phyloP scores from a whole-genome alignment of 2,113 vertebrate species.

The Uropsilus gracilis region DNA sequence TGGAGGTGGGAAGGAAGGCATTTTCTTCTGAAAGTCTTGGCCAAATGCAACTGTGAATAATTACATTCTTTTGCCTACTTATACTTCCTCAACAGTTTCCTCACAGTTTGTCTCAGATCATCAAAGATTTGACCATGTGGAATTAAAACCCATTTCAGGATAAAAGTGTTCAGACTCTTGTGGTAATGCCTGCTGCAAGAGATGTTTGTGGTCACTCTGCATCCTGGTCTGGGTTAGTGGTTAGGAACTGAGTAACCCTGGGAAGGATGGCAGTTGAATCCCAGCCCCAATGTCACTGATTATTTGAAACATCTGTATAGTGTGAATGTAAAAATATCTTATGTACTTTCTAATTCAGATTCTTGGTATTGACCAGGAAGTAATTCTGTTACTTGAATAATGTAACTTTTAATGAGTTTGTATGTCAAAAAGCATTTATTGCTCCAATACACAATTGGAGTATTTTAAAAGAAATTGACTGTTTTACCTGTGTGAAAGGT shows the following conservation, averaged over 20 bases:
- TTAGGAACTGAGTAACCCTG: neutral
- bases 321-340: constrained; percentile 10
- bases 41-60: constrained; percentile 57
- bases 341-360: neutral
- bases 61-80: neutral
- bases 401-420: neutral
- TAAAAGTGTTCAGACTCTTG: constrained; percentile 8
- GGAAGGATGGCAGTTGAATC: neutral
- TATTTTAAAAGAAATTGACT: neutral
- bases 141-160: constrained; percentile 32
- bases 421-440: neutral
- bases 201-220: constrained; percentile 54
- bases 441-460: neutral
- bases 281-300: neutral
- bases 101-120: constrained; percentile 41
- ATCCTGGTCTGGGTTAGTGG: constrained; percentile 58
- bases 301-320: constrained; percentile 53
- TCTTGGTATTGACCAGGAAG: neutral
- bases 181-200: neutral
- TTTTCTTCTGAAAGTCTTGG: constrained; percentile 14
- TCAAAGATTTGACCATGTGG: constrained; percentile 59
- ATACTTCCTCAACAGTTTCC: constrained; percentile 29
- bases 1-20: neutral
- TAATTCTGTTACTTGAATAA: neutral
- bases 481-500: neutral